Conservation (phyloP, 2,113 vertebrate species). For the Neolamprologus ventralis region DNA sequence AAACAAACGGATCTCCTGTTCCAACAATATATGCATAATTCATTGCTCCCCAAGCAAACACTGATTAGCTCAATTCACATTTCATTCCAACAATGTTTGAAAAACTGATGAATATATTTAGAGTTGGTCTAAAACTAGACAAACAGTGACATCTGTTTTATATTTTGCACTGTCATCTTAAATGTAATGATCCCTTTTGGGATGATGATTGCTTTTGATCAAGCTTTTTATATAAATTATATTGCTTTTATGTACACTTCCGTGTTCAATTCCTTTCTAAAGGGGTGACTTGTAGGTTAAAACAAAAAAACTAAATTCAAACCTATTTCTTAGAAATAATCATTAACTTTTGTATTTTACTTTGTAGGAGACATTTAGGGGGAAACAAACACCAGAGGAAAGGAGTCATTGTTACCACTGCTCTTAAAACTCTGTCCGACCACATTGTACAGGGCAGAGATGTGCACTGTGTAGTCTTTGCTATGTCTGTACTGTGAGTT, state of each 20-base stretch:
- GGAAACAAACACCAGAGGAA: neutral
- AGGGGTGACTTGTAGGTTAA: neutral
- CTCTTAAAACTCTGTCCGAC: neutral
- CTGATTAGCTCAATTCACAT: neutral
- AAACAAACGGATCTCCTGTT: conserved; percentile 9
- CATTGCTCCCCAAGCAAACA: neutral
- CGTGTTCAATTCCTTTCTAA: neutral
- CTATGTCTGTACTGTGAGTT: neutral
- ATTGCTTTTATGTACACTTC: neutral
- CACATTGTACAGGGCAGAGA: neutral
- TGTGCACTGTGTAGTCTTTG: neutral
- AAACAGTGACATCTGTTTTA: neutral
- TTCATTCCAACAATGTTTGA: conserved; percentile 12
- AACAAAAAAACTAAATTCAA: neutral
- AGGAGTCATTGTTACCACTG: neutral
- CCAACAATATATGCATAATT: conserved; percentile 23
- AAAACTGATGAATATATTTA: conserved; percentile 13
- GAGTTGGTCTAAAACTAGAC: neutral
- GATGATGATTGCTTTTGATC: neutral
- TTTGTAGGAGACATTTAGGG: neutral
- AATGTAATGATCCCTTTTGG: neutral
- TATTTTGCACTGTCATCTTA: neutral
- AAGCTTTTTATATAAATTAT: neutral
- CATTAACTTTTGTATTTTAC: neutral
- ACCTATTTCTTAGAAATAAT: neutral